Evolutionary conservation across 2,113 vertebrate species (phyloP), one percentile per base, ranked within the genome.

Genomic region (Delphinapterus leucas): DNA sequence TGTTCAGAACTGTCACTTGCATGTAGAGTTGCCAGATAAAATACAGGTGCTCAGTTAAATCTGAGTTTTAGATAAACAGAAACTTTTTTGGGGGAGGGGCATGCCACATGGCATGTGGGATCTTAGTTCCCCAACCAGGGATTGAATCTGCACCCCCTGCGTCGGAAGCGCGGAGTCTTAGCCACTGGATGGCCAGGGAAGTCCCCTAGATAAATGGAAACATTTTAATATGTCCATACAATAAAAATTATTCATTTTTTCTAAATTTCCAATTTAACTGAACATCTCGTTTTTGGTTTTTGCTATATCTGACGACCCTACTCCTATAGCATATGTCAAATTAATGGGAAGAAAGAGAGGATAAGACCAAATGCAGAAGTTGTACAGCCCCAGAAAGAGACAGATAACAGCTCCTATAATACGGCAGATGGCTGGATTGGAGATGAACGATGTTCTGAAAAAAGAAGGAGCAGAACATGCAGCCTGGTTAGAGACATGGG

Each of bases 381-480:
- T 15, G 18, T 61, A 61, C 7, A 47, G 41, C 12, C 41, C 7
- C 60, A 23, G 11, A 36, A 41, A 20, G 38, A 70, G 2, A 70
- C 6, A 2, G 86, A 6, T 9, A 1, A 15, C 0, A 0, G 0
- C 36, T 73, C 73, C 10, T 49, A 6, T 8, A 44, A 0, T 0
- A 6, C 7, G 26, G 4, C 26, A 47, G 53, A 31, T 3, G 7
- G 60, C 15, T 38, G 67, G n/a, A 15, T 0, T 17, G 33, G 25
- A 83, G n/a, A 33, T 10, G 13, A 49, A 33, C 47, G 11, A 47
- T 1, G 0, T 31, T 68, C 15, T 25, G 23, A 65, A 63, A 31
- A 17, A 41, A 63, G 49, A 81, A 41, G 1, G 21, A 8, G 3
- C 41, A 74, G n/a, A 60, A 68, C 18, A 17, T 6, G 31, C 63